These are phyloP conservation scores for Heliconius melpomene DNA, from an alignment of 1,140 invertebrate genomes.

Conservation along the genomic window DNA sequence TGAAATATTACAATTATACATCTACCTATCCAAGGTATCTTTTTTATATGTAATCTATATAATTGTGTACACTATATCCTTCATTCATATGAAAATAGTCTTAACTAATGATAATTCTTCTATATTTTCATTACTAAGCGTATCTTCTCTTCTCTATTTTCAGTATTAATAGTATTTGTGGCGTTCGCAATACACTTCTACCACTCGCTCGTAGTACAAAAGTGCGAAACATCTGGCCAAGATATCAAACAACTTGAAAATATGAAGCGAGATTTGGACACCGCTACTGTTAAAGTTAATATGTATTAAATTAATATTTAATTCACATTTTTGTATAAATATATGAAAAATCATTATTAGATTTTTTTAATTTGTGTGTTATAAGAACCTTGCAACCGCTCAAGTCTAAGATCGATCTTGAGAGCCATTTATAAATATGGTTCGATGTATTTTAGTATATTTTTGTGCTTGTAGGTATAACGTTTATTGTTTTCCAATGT, in stretches of 20 bases:
- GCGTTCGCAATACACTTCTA: conserved; percentile 95
- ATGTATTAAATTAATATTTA: conserved; percentile 30
- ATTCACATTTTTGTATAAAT: neutral
- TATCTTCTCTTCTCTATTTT: conserved; percentile 39
- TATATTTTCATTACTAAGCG: too few species aligned
- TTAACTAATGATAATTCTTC: too few species aligned
- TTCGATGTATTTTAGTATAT: neutral
- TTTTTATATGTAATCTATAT: too few species aligned
- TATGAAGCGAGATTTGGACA: conserved; percentile 87
- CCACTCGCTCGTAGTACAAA: conserved; percentile 91
- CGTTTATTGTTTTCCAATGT: neutral
- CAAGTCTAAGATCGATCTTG: too few species aligned
- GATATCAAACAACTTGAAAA: conserved; percentile 87
- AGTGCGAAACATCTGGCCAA: conserved; percentile 86
- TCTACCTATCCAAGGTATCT: too few species aligned
- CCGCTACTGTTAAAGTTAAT: conserved; percentile 78
- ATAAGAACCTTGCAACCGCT: too few species aligned
- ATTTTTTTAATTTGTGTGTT: neutral
- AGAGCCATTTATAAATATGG: neutral
- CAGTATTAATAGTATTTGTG: conserved; percentile 91
- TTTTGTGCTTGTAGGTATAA: neutral
- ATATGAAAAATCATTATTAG: neutral
- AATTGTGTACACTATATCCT: too few species aligned
- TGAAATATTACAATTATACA: too few species aligned
- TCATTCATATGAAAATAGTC: too few species aligned